Percentiles rank a stretch among this genome's conserved stretches.
Evolutionary conservation across 2,113 vertebrate species (phyloP).

Genomic region (Cynoglossus semilaevis): DNA sequence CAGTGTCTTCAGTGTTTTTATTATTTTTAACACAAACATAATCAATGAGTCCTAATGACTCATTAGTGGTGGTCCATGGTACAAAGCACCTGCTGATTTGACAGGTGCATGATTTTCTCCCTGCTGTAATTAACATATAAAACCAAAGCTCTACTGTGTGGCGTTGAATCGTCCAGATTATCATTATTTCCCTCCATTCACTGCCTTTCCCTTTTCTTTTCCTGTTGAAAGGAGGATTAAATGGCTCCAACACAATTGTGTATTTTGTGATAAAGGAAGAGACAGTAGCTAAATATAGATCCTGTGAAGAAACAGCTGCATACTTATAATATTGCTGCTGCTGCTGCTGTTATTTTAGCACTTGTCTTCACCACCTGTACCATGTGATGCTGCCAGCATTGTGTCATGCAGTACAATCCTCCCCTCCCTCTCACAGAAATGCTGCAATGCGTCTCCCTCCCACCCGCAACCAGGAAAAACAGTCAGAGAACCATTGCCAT

Average conservation of each 20-base stretch:
- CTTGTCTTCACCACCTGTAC: slow-evolving; percentile 27
- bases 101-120: too few species aligned
- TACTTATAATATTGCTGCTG: not conserved
- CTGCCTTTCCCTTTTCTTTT: not conserved
- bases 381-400: slow-evolving; percentile 41
- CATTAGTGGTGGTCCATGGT: too few species aligned
- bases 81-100: too few species aligned
- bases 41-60: too few species aligned
- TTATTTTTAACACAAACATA: too few species aligned
- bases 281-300: slow-evolving; percentile 61
- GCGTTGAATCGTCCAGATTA: too few species aligned
- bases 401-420: slow-evolving; percentile 40
- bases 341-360: slow-evolving; percentile 1
- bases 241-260: not conserved
- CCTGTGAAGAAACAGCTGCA: slow-evolving; percentile 34
- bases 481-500: slow-evolving; percentile 65
- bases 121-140: too few species aligned
- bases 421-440: slow-evolving; percentile 72
- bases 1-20: too few species aligned
- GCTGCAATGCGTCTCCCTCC: slow-evolving; percentile 82
- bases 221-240: not conserved
- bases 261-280: slow-evolving; percentile 14
- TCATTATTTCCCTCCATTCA: too few species aligned
- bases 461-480: slow-evolving; percentile 54
- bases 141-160: too few species aligned